Conservation (phyloP, 2,888 invertebrate species). For the Agonopterix heracliana region DNA sequence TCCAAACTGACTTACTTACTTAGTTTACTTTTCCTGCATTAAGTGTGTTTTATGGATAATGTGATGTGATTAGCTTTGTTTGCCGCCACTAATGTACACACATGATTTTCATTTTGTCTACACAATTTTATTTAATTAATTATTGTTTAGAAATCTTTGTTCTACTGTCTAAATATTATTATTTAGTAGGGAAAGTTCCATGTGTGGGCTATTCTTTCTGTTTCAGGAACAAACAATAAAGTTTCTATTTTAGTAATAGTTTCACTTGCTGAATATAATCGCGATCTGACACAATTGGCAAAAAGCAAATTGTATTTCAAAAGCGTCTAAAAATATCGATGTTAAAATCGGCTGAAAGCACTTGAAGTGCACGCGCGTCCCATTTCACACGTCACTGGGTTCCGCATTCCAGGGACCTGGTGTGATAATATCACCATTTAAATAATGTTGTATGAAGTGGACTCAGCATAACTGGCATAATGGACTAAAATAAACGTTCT, state of each 20-base stretch:
- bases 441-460: background rate
- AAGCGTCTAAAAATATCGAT: slow-evolving; percentile 34
- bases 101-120: slow-evolving; percentile 4
- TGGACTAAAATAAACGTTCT: too few relatives aligned
- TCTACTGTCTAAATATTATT: slow-evolving; percentile 2
- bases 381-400: slow-evolving; percentile 21
- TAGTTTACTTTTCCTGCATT: too few relatives aligned
- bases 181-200: slow-evolving; percentile 8
- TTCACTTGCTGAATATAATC: slow-evolving; percentile 17
- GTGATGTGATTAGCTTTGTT: slow-evolving; percentile 21
- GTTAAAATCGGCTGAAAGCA: slow-evolving; percentile 24
- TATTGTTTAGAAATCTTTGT: background rate
- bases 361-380: slow-evolving; percentile 26
- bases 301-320: slow-evolving; percentile 32
- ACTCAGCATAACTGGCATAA: too few relatives aligned
- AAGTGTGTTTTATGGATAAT: background rate
- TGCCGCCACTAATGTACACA: slow-evolving; percentile 35
- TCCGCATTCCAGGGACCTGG: slow-evolving; percentile 35
- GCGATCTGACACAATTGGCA: slow-evolving; percentile 42
- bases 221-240: slow-evolving; percentile 19
- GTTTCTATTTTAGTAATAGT: too few relatives aligned
- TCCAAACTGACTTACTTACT: too few relatives aligned
- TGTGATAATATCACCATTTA: slow-evolving; percentile 1
- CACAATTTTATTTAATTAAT: background rate
- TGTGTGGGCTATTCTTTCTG: slow-evolving; percentile 19